phyloP scores from a whole-genome alignment of 1,140 invertebrate species.

The Cylas formicarius region DNA sequence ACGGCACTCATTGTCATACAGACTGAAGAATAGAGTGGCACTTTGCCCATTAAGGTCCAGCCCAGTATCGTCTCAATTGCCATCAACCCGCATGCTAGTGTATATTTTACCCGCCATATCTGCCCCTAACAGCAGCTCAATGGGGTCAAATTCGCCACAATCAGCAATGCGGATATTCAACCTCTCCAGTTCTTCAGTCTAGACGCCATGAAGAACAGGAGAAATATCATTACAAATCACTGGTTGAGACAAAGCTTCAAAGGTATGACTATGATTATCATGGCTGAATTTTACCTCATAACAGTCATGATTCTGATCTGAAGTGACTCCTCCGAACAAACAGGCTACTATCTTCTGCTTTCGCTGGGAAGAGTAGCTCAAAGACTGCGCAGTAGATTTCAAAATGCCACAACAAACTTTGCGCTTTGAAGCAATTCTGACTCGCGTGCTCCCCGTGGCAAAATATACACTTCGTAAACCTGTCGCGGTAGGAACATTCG shows the following conservation, averaged over 20 bases:
- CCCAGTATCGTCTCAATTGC: slow-evolving; percentile 33
- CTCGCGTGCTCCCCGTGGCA: too few species aligned
- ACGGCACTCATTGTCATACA: too few species aligned
- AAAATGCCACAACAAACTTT: too few species aligned
- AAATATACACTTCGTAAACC: too few species aligned
- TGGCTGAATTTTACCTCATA: slow-evolving; percentile 9
- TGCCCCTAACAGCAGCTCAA: slow-evolving; percentile 31
- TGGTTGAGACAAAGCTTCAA: slow-evolving; percentile 14
- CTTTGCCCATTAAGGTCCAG: slow-evolving; percentile 33
- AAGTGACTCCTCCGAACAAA: slow-evolving; percentile 1
- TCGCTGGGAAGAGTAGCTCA: not conserved
- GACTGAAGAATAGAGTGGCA: too few species aligned
- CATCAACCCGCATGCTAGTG: slow-evolving; percentile 24
- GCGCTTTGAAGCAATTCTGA: too few species aligned
- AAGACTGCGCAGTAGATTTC: slow-evolving; percentile 2
- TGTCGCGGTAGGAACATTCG: too few species aligned
- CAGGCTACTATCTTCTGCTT: slow-evolving; percentile 5
- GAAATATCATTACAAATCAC: slow-evolving; percentile 8
- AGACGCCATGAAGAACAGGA: slow-evolving; percentile 6
- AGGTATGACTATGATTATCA: slow-evolving; percentile 6
- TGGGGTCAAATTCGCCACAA: slow-evolving; percentile 6
- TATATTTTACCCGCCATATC: slow-evolving; percentile 33
- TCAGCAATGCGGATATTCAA: slow-evolving; percentile 11
- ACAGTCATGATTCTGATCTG: not conserved
- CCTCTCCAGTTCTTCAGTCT: slow-evolving; percentile 8